phyloP scores from a whole-genome alignment of 1,140 invertebrate species.

The Conus ventricosus region DNA sequence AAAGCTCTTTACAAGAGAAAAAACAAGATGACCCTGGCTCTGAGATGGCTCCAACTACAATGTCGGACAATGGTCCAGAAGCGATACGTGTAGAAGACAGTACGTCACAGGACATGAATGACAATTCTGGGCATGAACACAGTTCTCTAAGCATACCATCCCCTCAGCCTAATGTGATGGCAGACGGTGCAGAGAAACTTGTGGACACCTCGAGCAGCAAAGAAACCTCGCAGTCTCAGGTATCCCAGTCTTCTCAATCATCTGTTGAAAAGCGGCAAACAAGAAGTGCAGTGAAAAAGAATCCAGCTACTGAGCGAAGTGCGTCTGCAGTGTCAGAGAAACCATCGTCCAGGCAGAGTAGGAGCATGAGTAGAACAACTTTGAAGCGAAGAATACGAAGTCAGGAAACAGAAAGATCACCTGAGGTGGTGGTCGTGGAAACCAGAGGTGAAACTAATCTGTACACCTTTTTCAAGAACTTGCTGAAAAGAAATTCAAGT shows the following conservation, averaged over 20 bases:
- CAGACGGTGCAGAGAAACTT: constrained; percentile 2
- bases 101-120: not conserved
- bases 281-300: constrained; percentile 30
- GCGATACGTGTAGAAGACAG: not conserved
- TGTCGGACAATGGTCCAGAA: not conserved
- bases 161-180: constrained; percentile 37
- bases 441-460: constrained; percentile 24
- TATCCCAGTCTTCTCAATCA: constrained; percentile 4
- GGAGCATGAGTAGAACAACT: not conserved
- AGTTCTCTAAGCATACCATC: not conserved
- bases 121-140: not conserved
- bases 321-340: constrained; percentile 15
- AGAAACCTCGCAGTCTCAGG: not conserved
- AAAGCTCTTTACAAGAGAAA: not conserved
- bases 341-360: not conserved
- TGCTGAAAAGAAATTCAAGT: constrained; percentile 53
- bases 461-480: constrained; percentile 50
- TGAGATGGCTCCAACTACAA: not conserved
- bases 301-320: not conserved
- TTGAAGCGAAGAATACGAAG: constrained; percentile 40
- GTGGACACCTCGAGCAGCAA: constrained; percentile 39
- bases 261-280: constrained; percentile 10
- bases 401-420: constrained; percentile 32
- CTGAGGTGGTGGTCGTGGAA: constrained; percentile 6
- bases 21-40: too few relatives aligned